Conservation (phyloP, 53 echinoderm and acorn worm genomes). For the Paelopatides confundens region DNA sequence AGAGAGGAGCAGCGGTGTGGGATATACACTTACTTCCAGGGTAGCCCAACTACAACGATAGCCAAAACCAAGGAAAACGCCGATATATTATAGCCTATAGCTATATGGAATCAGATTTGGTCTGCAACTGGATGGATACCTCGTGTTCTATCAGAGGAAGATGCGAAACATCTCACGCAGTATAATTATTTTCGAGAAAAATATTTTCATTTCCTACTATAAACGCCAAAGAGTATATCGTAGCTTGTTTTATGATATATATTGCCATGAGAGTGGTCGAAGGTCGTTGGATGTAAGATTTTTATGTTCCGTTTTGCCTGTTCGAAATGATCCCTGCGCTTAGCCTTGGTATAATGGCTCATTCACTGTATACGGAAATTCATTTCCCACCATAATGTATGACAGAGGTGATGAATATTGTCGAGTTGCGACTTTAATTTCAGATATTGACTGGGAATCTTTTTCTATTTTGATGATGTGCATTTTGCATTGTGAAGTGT, state of each 20-base stretch:
- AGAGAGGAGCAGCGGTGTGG: neutral
- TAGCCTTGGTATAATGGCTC: neutral
- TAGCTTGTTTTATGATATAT: neutral
- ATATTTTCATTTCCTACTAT: neutral
- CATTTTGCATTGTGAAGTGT: too few relatives aligned
- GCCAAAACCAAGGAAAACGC: neutral
- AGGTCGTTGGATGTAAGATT: slow-evolving; percentile 14
- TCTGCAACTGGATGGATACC: neutral
- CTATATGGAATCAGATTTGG: neutral
- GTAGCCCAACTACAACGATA: too few relatives aligned
- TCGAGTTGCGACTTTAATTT: neutral
- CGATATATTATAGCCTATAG: neutral
- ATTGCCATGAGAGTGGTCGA: neutral
- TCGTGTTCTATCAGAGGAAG: neutral
- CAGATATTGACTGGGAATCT: neutral
- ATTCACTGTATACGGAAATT: neutral
- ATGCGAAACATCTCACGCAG: neutral
- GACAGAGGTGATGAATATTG: neutral
- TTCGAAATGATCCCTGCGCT: neutral
- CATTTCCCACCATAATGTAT: neutral
- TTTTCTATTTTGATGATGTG: neutral
- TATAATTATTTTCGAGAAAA: neutral
- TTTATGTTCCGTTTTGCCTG: neutral
- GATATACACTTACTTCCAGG: neutral
- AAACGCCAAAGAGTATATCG: neutral